Conservation (phyloP, 2,113 vertebrate genomes). For the Urocolius indicus region DNA sequence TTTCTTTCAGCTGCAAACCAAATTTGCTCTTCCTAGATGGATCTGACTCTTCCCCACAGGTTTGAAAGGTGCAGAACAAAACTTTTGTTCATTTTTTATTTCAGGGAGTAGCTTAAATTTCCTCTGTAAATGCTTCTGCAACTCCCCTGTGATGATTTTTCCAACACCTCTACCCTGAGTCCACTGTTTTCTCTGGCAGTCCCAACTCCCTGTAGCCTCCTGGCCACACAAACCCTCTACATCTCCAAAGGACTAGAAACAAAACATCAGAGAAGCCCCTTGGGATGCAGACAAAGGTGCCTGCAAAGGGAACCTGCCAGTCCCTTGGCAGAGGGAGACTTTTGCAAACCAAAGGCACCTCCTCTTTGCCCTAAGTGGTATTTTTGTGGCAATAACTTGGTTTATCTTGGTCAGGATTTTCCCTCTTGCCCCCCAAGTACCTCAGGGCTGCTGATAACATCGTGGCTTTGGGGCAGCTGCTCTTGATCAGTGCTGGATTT, state of each 20-base stretch:
- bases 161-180: not conserved
- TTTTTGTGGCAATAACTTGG: not conserved
- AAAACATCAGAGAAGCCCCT: not conserved
- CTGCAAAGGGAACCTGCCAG: not conserved
- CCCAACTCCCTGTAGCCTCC: not conserved
- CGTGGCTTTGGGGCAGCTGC: not conserved
- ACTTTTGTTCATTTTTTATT: slow-evolving; percentile 39
- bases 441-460: not conserved
- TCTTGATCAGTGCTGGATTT: not conserved
- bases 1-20: slow-evolving; percentile 37
- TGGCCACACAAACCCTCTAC: too few species aligned
- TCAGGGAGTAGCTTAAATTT: not conserved
- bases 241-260: not conserved
- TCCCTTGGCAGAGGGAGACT: not conserved
- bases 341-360: not conserved
- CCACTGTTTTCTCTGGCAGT: not conserved
- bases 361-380: not conserved
- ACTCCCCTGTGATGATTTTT: not conserved
- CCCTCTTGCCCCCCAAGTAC: not conserved
- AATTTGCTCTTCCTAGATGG: slow-evolving; percentile 35
- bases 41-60: not conserved
- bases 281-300: not conserved
- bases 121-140: not conserved
- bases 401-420: not conserved
- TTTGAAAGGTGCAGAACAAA: slow-evolving; percentile 54